Conservation (phyloP, 2,797 vertebrate species). For the Molossus molossus region DNA sequence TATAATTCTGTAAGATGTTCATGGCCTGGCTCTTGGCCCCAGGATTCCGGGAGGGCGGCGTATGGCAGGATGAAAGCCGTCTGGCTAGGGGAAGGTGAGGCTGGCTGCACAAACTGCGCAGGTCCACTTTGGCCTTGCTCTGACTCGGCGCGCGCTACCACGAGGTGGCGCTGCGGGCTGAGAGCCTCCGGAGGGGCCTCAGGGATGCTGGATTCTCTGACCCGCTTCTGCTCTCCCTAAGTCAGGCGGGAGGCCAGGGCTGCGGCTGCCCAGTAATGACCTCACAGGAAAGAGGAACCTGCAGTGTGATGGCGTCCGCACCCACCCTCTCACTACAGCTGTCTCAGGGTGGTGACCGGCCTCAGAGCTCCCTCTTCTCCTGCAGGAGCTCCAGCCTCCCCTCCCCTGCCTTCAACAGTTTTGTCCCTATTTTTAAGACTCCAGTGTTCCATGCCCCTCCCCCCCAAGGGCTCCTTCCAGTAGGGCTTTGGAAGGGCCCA, state of each 20-base stretch:
- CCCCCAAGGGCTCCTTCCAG: background rate
- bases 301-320: background rate
- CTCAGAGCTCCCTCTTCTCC: too few relatives aligned
- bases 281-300: background rate
- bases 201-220: accelerated
- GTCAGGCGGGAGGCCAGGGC: too few relatives aligned
- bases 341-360: background rate
- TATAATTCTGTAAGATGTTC: background rate
- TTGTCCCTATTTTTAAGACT: background rate
- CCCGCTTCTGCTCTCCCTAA: background rate
- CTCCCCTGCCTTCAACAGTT: accelerated
- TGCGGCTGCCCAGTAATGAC: too few relatives aligned
- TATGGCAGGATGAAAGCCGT: accelerated
- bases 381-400: too few relatives aligned
- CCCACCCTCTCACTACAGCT: background rate
- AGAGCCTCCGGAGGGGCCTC: background rate
- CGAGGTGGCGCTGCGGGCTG: slow-evolving; percentile 58
- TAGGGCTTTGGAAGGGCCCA: background rate
- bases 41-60: background rate
- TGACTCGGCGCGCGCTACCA: background rate
- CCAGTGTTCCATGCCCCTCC: too few relatives aligned
- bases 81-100: background rate
- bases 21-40: background rate
- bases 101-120: accelerated
- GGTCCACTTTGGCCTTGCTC: background rate